Evolutionary conservation across 2,113 vertebrate genomes (phyloP).

Genomic region (Mesocricetus auratus): DNA sequence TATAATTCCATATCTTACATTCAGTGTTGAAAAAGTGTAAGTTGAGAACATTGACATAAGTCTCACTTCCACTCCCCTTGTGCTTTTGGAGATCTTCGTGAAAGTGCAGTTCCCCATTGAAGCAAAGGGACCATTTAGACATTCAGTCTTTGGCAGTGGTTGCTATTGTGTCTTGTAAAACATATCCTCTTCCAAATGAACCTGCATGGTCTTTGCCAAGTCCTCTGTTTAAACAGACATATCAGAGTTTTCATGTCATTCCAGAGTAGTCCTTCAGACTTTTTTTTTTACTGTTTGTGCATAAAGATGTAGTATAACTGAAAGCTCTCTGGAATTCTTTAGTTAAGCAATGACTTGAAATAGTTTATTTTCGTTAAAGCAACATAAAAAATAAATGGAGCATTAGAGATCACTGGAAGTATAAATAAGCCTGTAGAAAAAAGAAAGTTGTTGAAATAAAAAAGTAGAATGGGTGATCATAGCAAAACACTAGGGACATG

Average conservation of each 20-base stretch:
- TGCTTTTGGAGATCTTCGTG: background rate
- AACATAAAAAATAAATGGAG: background rate
- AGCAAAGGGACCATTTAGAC: conserved; percentile 39
- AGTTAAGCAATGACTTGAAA: background rate
- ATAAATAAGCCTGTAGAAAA: background rate
- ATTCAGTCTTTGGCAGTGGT: background rate
- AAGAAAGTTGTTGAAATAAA: conserved; percentile 35
- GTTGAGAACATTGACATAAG: conserved; percentile 44
- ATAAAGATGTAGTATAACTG: background rate
- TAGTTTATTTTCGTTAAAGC: conserved; percentile 3
- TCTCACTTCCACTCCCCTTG: background rate
- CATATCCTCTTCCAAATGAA: background rate
- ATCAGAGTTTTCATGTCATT: background rate
- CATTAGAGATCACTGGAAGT: background rate
- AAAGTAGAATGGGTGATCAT: background rate
- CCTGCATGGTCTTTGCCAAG: background rate
- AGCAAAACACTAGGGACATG: background rate
- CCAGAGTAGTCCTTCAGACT: background rate
- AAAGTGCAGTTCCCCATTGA: conserved; percentile 27
- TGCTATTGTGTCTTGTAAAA: conserved; percentile 9
- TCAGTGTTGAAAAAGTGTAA: conserved; percentile 43
- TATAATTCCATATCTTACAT: background rate
- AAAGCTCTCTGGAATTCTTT: background rate
- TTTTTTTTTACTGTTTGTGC: background rate
- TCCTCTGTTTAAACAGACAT: background rate